A percentile compares a stretch with the other conserved stretches of the same genome.
phyloP scores from a whole-genome alignment of 2,797 vertebrate species.

The Urophycis tenuis region DNA sequence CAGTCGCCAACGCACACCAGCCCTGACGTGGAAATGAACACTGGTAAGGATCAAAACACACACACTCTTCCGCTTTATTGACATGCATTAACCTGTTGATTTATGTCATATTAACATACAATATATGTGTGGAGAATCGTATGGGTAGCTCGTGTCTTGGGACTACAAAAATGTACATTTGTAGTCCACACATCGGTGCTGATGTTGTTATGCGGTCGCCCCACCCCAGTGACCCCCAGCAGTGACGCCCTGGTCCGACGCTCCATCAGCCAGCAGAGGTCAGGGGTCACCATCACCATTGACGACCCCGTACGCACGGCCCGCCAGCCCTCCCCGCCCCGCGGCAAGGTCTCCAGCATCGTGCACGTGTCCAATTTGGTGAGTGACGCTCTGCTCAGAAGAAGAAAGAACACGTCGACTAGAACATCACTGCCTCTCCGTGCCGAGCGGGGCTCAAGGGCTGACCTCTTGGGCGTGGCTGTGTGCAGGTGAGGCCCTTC shows the following conservation, averaged over 20 bases:
- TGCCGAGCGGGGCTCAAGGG: not conserved
- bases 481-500: constrained; percentile 81
- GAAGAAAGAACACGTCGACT: no score
- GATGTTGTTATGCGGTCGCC: not conserved
- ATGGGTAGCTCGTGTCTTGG: not conserved
- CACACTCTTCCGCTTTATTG: not conserved
- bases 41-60: constrained; percentile 61
- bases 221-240: constrained; percentile 68
- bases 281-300: constrained; percentile 82
- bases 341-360: constrained; percentile 80
- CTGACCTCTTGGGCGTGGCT: not conserved
- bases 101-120: not conserved
- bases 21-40: constrained; percentile 76
- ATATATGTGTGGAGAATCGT: not conserved
- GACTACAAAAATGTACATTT: not conserved
- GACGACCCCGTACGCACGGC: constrained; percentile 83
- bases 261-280: constrained; percentile 86
- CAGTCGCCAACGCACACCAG: constrained; percentile 64
- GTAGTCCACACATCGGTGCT: not conserved
- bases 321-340: constrained; percentile 79
- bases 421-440: not conserved
- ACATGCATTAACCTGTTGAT: not conserved
- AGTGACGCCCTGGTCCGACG: constrained; percentile 78
- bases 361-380: constrained; percentile 89
- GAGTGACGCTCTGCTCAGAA: constrained; percentile 12